Evolutionary conservation across 2,888 invertebrate genomes (phyloP), one percentile per base, ranked within the genome.

Genomic region (Volucella zonaria): DNA sequence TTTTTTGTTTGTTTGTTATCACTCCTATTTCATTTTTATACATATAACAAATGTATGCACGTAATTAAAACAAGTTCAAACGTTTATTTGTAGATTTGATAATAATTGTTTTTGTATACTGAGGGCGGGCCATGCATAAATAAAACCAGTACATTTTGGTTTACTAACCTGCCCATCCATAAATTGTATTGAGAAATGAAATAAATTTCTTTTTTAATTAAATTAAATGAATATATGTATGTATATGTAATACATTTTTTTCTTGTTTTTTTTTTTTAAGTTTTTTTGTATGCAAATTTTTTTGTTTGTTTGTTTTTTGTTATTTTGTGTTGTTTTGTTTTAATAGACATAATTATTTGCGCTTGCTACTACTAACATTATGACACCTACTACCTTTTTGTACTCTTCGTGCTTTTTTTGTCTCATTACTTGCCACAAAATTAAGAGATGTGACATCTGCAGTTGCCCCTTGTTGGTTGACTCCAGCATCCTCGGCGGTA

Each of bases 381-480:
- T 90, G 89, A 90, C 91, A 91, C 89, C 91, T 90, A 89, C 90
- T 91, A 89, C 90, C 90, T 89, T 92, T 92, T 92, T 92, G 92
- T 92, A 92, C 92, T 92, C 91, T 91, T 89, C 92, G 92, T 91
- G 91, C 91, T 89, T 92, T 92, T 88, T 91, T 92, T 87, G 90
- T 90, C 87, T 92, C 89, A 76, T 88, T 88, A 88, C 87, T 89
- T 82, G 71, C 78, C 88, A 86, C 52, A 54, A 73, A 54, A 82
- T 62, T 86, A 23, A 87, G 86, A 89, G 89, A 87, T 88, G 87
- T 82, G 61, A 87, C 88, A 82, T 88, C 88, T 49, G 86, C 87
- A 71, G 61, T 64, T 15, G 83, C 82, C 59, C 67, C 45, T 49
- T 62, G 58, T 64, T 66, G 73, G 45, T 62, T 78, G 43, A 31